These are phyloP conservation scores for Pyrgus malvae DNA, from an alignment of 2,888 invertebrate genomes.

Conservation along the genomic window DNA sequence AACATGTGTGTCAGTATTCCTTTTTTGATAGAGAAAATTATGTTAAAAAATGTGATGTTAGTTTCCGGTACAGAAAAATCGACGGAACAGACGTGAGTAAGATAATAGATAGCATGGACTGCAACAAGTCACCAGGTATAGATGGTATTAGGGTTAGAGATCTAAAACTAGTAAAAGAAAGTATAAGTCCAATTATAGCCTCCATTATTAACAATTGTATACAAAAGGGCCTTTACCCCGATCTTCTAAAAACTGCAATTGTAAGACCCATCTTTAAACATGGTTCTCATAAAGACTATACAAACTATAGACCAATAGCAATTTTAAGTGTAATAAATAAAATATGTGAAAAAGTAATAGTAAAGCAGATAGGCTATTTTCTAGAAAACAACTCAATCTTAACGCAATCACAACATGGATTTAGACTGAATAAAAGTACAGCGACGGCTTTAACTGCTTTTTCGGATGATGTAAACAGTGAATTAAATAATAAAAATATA, in stretches of 20 bases:
- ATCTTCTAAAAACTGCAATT: neutral
- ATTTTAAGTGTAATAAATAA: neutral
- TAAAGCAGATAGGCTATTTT: neutral
- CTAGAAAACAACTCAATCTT: neutral
- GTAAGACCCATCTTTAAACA: neutral
- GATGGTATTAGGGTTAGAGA: neutral
- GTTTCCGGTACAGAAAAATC: neutral
- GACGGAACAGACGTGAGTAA: no score
- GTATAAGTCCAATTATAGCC: neutral
- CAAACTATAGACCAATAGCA: conserved; percentile 23
- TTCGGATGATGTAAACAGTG: neutral
- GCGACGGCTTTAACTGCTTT: neutral
- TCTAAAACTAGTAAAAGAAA: neutral
- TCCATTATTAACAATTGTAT: neutral
- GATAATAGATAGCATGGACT: neutral
- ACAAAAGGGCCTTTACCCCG: neutral
- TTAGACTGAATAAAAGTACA: neutral
- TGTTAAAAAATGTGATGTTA: neutral
- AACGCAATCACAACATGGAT: neutral
- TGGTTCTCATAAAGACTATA: conserved; percentile 9
- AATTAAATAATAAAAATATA: neutral
- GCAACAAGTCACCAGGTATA: neutral
- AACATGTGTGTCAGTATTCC: neutral
- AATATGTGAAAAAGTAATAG: neutral
- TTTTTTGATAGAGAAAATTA: neutral